phyloP scores from a whole-genome alignment of 2,888 invertebrate genomes.

The Acrobeloides nanus region DNA sequence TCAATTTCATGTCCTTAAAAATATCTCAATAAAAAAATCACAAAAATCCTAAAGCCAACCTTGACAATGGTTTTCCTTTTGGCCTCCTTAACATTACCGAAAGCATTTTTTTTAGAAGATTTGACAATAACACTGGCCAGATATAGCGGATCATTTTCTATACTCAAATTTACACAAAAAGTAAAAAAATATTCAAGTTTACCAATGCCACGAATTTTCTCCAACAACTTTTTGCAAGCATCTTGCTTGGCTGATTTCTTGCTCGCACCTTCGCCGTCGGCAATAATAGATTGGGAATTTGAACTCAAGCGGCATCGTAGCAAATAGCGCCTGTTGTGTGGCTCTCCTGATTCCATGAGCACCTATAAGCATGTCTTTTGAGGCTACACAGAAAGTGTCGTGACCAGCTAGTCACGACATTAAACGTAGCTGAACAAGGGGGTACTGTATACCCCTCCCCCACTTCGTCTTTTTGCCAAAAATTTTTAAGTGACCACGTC shows the following conservation, averaged over 20 bases:
- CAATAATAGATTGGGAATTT: constrained; percentile 56
- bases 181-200: too few species aligned
- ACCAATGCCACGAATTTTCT: constrained; percentile 18
- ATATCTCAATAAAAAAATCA: constrained; percentile 7
- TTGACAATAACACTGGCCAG: constrained; percentile 31
- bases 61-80: constrained; percentile 81
- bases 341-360: constrained; percentile 75
- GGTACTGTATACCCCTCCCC: too few species aligned
- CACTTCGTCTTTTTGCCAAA: too few species aligned
- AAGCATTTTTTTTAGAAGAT: constrained; percentile 20
- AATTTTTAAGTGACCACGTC: too few species aligned
- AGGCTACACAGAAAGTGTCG: too few species aligned
- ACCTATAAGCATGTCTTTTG: too few species aligned
- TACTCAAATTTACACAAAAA: constrained; percentile 1
- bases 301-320: constrained; percentile 31
- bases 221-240: constrained; percentile 65
- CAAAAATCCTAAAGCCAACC: too few species aligned
- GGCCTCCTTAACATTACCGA: constrained; percentile 64
- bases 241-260: constrained; percentile 58
- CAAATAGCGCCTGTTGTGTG: constrained; percentile 73
- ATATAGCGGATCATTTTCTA: constrained; percentile 29
- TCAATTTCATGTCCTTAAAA: constrained; percentile 62
- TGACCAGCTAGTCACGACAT: too few species aligned
- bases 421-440: too few species aligned
- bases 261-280: constrained; percentile 80